A percentile compares a stretch with the other conserved stretches of the same genome.
Conservation (phyloP, 2,113 vertebrate genomes). For the Trematocara nigrifrons region DNA sequence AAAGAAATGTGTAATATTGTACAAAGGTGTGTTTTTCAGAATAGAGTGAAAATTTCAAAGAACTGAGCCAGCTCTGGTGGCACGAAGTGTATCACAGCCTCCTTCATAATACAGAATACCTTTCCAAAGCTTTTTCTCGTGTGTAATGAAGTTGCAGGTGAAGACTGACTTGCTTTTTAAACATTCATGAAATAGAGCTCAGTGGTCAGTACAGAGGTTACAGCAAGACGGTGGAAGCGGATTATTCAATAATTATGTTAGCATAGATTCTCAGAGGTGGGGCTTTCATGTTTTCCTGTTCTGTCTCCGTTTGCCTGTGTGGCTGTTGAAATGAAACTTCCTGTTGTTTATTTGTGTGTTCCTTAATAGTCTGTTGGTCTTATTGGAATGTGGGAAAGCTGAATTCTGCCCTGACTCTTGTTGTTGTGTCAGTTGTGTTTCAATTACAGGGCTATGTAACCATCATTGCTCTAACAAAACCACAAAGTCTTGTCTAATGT, state of each 20-base stretch:
- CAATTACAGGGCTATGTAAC: neutral
- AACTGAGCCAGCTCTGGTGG: neutral
- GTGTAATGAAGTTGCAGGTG: slow-evolving; percentile 3
- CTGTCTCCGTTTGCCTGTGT: neutral
- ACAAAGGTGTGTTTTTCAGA: neutral
- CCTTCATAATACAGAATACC: slow-evolving; percentile 45
- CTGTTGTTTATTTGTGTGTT: slow-evolving; percentile 40
- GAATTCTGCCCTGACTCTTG: neutral
- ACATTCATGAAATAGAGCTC: neutral
- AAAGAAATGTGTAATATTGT: neutral
- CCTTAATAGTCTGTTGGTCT: neutral
- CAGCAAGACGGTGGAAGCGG: neutral
- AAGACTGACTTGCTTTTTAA: neutral
- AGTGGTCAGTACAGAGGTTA: neutral
- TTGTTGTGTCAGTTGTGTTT: neutral
- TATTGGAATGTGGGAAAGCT: slow-evolving; percentile 32
- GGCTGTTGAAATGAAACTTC: slow-evolving; percentile 43
- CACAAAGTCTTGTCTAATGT: neutral
- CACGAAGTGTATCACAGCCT: neutral
- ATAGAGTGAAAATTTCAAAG: neutral
- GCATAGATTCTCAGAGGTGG: slow-evolving; percentile 10
- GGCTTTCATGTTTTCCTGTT: slow-evolving; percentile 13
- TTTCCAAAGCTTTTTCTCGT: neutral
- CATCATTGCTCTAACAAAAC: neutral
- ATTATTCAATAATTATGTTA: neutral